Conservation (phyloP, 2,797 vertebrate genomes). For the Nyctibius grandis region DNA sequence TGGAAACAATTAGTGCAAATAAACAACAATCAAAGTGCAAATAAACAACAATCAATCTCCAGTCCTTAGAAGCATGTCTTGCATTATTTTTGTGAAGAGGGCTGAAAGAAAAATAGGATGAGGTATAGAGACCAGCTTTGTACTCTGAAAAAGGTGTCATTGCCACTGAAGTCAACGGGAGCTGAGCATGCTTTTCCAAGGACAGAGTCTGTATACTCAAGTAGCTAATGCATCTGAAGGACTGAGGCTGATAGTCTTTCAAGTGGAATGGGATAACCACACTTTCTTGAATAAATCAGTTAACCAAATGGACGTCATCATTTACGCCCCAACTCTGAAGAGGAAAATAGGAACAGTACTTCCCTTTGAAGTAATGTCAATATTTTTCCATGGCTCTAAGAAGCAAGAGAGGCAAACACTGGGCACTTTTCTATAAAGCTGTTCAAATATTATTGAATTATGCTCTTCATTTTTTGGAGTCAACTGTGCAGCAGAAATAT, state of each 20-base stretch:
- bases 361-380: not conserved
- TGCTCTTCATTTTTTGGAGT: not conserved
- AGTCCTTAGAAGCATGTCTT: not conserved
- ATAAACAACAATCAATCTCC: not conserved
- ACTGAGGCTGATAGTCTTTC: not conserved
- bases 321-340: not conserved
- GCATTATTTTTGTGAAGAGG: not conserved
- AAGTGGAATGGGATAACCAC: not conserved
- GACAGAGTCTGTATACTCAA: not conserved
- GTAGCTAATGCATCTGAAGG: not conserved
- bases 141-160: not conserved
- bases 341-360: not conserved
- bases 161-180: not conserved
- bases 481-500: not conserved
- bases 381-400: not conserved
- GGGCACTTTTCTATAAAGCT: not conserved
- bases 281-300: not conserved
- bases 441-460: not conserved
- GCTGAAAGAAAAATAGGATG: not conserved
- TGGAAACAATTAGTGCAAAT: not conserved
- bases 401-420: not conserved
- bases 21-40: not conserved
- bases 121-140: not conserved
- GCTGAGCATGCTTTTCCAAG: not conserved
- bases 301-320: not conserved